Evolutionary conservation across 1,140 invertebrate genomes (phyloP), one percentile per base, ranked within the genome.

Genomic region (Eufriesea mexicana): DNA sequence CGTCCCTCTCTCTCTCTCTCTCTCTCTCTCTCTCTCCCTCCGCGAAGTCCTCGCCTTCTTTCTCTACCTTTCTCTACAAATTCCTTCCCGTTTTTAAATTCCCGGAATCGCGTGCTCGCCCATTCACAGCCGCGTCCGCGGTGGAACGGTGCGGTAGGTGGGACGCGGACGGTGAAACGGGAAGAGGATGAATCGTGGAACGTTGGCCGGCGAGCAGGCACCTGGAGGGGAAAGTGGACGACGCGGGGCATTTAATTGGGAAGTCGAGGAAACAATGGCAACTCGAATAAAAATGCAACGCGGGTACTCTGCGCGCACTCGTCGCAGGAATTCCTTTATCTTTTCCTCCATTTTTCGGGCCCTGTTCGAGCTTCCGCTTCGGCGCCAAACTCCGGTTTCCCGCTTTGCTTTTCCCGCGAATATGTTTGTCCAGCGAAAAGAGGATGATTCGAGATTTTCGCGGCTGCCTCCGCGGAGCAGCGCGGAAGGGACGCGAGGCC

Each of bases 81-180:
- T 91, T 89, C 90, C 88, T 88, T 89, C 77, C 89, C 85, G 89
- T 90, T 91, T 91, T 89, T 90, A 88, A 87, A 89, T 91, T 91
- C 90, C 81, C 68, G 84, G 90, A 91, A 91, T 91, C 87, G 68
- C 67, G 57, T 72, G 88, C 57, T 77, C 84, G 87, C 86, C 81
- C 87, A 90, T 91, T 91, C 90, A 91, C 87, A 68, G 73, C 67
- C 82, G 54, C 49, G 70, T 20, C 28, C 28, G 7, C 45, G 67
- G 5, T 55, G 57, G 25, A 61, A 35, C 72, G 51, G 70, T 62
- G 68, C 0, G 45, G 74, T 49, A 49, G 51, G 9, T 42, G 14
- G 10, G 28, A 45, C 10, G 6, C 0, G 62, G 20, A 25, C 28
- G 47, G 67, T 74, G 54, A 70, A 62, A 83, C 79, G 79, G 75